Percentiles rank a stretch among this genome's conserved stretches.
These are phyloP conservation scores for Terrapene triunguis DNA, from an alignment of 2,113 vertebrate genomes.

Conservation along the genomic window DNA sequence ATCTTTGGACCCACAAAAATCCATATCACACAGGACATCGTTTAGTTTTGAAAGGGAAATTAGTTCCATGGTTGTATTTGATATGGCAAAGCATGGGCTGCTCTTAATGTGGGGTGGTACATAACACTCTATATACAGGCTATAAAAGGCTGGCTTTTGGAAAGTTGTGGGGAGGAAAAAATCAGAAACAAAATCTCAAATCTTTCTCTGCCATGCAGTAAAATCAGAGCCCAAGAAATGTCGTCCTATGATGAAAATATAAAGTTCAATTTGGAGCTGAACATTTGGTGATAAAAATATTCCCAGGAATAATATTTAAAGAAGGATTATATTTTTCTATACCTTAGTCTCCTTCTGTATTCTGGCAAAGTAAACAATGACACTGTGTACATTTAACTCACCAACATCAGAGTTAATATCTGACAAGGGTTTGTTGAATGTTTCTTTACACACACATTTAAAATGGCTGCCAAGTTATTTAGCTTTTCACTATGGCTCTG, in stretches of 20 bases:
- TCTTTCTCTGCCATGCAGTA: constrained; percentile 55
- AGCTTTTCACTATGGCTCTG: constrained; percentile 30
- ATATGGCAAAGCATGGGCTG: not conserved
- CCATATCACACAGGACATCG: not conserved
- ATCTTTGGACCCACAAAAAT: not conserved
- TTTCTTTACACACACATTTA: constrained; percentile 46
- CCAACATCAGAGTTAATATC: constrained; percentile 42
- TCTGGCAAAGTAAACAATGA: constrained; percentile 74
- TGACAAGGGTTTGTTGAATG: constrained; percentile 51
- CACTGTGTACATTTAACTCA: constrained; percentile 33
- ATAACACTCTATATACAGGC: not conserved
- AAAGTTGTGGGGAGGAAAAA: constrained; percentile 26
- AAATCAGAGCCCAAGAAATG: constrained; percentile 71
- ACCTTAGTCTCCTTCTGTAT: constrained; percentile 69
- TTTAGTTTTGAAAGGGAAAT: not conserved
- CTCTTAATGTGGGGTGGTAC: not conserved
- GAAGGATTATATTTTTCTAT: constrained; percentile 75
- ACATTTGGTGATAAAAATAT: constrained; percentile 75
- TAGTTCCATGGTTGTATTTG: not conserved
- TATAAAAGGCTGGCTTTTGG: constrained; percentile 15
- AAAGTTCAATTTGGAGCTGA: constrained; percentile 77
- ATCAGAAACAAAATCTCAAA: constrained; percentile 59
- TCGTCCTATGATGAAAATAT: constrained; percentile 56
- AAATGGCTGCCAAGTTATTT: constrained; percentile 18
- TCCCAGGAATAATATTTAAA: constrained; percentile 83